These are phyloP conservation scores for Okamejei kenojei DNA, from an alignment of 2,797 vertebrate species.

Conservation along the genomic window DNA sequence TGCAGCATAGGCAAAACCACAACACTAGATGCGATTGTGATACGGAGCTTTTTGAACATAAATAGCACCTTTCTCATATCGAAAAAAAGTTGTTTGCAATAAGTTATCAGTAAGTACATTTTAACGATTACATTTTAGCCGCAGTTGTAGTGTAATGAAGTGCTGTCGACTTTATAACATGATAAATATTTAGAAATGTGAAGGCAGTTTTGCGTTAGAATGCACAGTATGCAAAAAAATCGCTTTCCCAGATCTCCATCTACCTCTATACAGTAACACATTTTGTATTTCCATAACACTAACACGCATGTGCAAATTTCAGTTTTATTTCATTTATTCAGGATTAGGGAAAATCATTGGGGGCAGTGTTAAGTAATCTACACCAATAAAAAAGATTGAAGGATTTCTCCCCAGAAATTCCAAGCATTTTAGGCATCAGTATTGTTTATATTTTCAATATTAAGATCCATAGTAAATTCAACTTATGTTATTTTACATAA, in stretches of 20 bases:
- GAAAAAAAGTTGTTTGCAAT: neutral
- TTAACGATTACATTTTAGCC: neutral
- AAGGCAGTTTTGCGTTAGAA: neutral
- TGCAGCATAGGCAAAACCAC: neutral
- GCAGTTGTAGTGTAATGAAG: neutral
- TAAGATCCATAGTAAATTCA: neutral
- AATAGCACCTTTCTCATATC: neutral
- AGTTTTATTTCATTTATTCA: neutral
- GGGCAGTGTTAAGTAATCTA: neutral
- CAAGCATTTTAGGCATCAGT: neutral
- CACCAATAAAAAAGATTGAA: neutral
- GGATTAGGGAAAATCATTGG: neutral
- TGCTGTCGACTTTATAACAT: neutral
- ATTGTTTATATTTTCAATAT: neutral
- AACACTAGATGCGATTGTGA: neutral
- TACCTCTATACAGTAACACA: neutral
- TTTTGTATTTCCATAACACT: neutral
- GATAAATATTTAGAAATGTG: neutral
- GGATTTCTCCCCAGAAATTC: neutral
- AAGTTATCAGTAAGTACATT: neutral
- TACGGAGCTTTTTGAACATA: neutral
- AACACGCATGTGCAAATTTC: neutral
- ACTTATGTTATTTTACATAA: neutral
- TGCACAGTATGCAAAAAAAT: neutral
- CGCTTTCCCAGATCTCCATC: neutral